Base-by-base conservation (phyloP, 2,888 invertebrate genomes). In the Habrosyne pyritoides region DNA sequence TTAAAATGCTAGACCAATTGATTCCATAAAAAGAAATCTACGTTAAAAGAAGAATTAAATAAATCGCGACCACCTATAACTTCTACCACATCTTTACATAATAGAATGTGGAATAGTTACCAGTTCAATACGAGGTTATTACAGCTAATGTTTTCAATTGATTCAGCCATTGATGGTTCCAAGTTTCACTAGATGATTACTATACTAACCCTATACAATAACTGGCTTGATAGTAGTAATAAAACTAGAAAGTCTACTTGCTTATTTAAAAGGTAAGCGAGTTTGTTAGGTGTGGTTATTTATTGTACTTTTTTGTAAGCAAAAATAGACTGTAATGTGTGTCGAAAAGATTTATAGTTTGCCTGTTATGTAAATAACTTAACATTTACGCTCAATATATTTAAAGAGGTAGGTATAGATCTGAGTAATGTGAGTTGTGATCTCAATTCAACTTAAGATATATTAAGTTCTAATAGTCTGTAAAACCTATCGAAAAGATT, bases 71-170 rank as follows among this genome's bases (percentile, higher is more conserved):
- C 24, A 5, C 12, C 18, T 18, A 18, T 42, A 18, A 18, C 42
- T 42, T 42, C 14, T n/a, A 18, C 42, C 42, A 18, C 42, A 18
- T 2, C 4, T 8, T 42, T 42, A 42, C 66, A 59, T 68, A 67
- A 69, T 66, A 53, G 48, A 53, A 62, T 62, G 57, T 53, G 56
- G 62, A 66, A 67, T 70, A 69, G 66, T 57, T 59, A 55, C 24
- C 55, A 61, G 47, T 55, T 55, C 56, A 64, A 70, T 73, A 64
- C 66, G 60, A 67, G 56, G 61, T 64, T 66, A 76, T 76, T 73
- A 73, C 58, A 46, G n/a, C 54, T 60, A 69, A 71, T 69, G 60
- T 60, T 55, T 67, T 57, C 68, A 67, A 75, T 75, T 73, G 69
- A 69, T 67, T 67, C 67, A 67, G 69, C 62, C 60, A 63, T 42